Base-by-base conservation (phyloP, 2,113 vertebrate species). In the Tupaia tana region DNA sequence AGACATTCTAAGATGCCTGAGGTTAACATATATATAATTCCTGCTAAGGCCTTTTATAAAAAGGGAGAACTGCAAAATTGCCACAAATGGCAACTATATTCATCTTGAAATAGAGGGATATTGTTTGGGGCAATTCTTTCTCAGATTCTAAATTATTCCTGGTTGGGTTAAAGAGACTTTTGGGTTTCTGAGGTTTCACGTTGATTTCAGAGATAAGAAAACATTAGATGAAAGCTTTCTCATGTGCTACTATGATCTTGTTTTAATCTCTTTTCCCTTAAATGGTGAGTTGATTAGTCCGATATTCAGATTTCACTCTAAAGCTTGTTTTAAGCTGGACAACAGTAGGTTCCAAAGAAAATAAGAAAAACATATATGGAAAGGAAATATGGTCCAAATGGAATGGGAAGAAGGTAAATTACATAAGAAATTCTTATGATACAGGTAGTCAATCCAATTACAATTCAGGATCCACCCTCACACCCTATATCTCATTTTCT, bases 121-220 rank as follows among this genome's bases (percentile, higher is more conserved):
- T 90, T 70, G 34, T 83, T n/a, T 34, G 79, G 25, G 14, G 14
- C 18, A 82, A 56, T 69, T 81, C 25, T 94, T 90, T 66, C 79
- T 86, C 54, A 85, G 61, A 81, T 15, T 64, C 61, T 75, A 80
- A 86, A 58, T 91, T 66, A 78, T 86, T 91, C 74, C 79, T 71
- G 34, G 9, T 81, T 85, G 16, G 20, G 18, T 59, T 61, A 89
- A 85, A 88, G 61, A 85, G 34, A 89, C 25, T 59, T 73, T 74
- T 63, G 83, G 11, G 43, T 94, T 88, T 96, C 83, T 90, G 61
- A 77, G 25, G 56, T 87, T 92, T 59, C 29, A 86, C 31, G 7
- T n/a, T 56, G 19, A 90, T 81, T 95, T 92, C 69, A 77, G 22
- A 86, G 73, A 22, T 64, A 86, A 94, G 22, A 34, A 91, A 54